Evolutionary conservation across 2,888 invertebrate species (phyloP).

Genomic region (Marronus borbonicus): DNA sequence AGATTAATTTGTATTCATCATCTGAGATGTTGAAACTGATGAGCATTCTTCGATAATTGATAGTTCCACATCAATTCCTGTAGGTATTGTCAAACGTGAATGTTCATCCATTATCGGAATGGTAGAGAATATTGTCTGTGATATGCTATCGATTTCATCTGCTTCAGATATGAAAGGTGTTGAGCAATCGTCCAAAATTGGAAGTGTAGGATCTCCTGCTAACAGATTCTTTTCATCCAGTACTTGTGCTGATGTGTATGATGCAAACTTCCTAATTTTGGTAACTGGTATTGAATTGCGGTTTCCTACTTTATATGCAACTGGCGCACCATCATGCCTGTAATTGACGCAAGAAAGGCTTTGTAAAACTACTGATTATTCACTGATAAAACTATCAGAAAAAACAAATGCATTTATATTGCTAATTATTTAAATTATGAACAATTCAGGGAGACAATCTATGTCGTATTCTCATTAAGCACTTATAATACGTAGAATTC

Average conservation of each 20-base stretch:
- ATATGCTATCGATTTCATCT: constrained; percentile 6
- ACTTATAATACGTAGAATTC: too few relatives aligned
- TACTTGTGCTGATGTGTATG: neutral
- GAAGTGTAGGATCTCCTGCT: constrained; percentile 22
- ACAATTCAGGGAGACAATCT: too few relatives aligned
- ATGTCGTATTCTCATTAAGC: too few relatives aligned
- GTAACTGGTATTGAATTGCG: neutral
- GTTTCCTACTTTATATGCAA: neutral
- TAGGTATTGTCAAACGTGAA: constrained; percentile 16
- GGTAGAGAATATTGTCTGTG: constrained; percentile 8
- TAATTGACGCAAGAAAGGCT: neutral
- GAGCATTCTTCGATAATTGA: constrained; percentile 11
- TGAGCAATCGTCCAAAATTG: constrained; percentile 24
- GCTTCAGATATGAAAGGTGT: neutral
- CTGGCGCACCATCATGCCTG: neutral
- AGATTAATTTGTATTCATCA: neutral
- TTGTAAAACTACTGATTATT: too few relatives aligned
- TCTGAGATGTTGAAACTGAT: neutral
- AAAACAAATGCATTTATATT: too few relatives aligned
- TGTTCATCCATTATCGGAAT: constrained; percentile 17
- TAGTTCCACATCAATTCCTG: constrained; percentile 13
- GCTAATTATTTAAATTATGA: too few relatives aligned
- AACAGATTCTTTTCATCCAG: neutral
- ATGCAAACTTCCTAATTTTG: neutral
- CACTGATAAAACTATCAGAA: too few relatives aligned